Conservation (phyloP, 2,888 invertebrate genomes). For the Folsomia candida region DNA sequence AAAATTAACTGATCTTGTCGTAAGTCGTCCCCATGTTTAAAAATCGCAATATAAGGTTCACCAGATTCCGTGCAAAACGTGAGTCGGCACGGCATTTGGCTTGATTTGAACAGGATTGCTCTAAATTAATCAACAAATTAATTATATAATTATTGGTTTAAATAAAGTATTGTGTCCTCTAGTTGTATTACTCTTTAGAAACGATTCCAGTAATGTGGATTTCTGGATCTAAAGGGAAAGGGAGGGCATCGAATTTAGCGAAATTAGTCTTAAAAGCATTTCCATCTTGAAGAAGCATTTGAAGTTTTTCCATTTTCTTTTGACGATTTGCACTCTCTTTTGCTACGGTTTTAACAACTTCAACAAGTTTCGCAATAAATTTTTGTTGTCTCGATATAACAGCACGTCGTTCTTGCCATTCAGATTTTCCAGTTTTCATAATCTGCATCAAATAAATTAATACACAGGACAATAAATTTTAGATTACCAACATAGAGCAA, state of each 20-base stretch:
- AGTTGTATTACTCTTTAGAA: slow-evolving; percentile 65
- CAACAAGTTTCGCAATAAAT: slow-evolving; percentile 87
- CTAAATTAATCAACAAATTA: slow-evolving; percentile 50
- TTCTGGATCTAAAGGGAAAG: slow-evolving; percentile 91
- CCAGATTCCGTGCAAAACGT: slow-evolving; percentile 42
- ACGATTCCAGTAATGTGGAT: slow-evolving; percentile 83
- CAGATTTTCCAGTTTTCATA: slow-evolving; percentile 60
- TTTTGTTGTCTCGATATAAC: slow-evolving; percentile 80
- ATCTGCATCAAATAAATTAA: slow-evolving; percentile 49
- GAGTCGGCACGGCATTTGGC: slow-evolving; percentile 79
- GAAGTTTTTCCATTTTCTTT: slow-evolving; percentile 86
- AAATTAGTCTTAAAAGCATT: slow-evolving; percentile 83
- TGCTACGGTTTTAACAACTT: slow-evolving; percentile 80
- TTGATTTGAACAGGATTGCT: slow-evolving; percentile 92
- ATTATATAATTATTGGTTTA: slow-evolving; percentile 20
- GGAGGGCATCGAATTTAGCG: slow-evolving; percentile 84
- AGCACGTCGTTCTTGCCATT: slow-evolving; percentile 71
- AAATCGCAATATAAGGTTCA: slow-evolving; percentile 85
- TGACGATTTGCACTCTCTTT: slow-evolving; percentile 87
- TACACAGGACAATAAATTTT: not conserved
- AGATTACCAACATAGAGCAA: no score
- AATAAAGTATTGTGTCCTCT: not conserved
- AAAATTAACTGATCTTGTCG: slow-evolving; percentile 95
- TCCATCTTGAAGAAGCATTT: slow-evolving; percentile 73
- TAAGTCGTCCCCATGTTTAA: slow-evolving; percentile 96